A percentile compares a stretch with the other conserved stretches of the same genome.
phyloP scores from a whole-genome alignment of 2,888 invertebrate genomes.

The Antheraea yamamai region DNA sequence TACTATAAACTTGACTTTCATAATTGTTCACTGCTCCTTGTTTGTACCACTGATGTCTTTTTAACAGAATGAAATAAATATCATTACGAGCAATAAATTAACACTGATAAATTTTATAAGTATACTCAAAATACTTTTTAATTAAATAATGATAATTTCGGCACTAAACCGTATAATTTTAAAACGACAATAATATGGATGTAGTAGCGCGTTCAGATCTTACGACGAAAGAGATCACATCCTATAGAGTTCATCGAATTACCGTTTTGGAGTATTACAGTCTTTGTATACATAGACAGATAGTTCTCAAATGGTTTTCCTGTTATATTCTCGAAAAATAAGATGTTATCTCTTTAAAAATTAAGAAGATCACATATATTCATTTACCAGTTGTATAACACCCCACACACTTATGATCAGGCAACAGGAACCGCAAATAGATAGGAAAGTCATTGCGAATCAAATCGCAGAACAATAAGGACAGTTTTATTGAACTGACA shows the following conservation, averaged over 20 bases:
- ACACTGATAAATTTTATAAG: neutral
- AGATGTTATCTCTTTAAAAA: neutral
- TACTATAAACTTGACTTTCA: neutral
- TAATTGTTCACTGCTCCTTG: neutral
- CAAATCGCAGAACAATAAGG: neutral
- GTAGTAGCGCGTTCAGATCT: neutral
- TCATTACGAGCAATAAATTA: too few species aligned
- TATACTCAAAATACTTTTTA: neutral
- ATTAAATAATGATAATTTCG: neutral
- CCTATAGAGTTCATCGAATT: too few species aligned
- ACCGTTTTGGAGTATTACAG: neutral
- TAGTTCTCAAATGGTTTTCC: neutral
- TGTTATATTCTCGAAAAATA: neutral
- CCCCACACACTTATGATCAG: conserved; percentile 59
- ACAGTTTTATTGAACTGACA: neutral
- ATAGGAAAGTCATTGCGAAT: conserved; percentile 42
- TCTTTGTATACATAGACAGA: neutral
- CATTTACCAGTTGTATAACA: conserved; percentile 63
- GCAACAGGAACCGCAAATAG: conserved; percentile 47
- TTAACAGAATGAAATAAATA: too few species aligned
- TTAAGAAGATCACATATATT: conserved; percentile 19
- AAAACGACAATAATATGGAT: neutral
- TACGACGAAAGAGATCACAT: neutral
- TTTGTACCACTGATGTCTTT: neutral
- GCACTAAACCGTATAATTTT: neutral